Conservation (phyloP, 2,113 vertebrate species). For the Carassius carassius region DNA sequence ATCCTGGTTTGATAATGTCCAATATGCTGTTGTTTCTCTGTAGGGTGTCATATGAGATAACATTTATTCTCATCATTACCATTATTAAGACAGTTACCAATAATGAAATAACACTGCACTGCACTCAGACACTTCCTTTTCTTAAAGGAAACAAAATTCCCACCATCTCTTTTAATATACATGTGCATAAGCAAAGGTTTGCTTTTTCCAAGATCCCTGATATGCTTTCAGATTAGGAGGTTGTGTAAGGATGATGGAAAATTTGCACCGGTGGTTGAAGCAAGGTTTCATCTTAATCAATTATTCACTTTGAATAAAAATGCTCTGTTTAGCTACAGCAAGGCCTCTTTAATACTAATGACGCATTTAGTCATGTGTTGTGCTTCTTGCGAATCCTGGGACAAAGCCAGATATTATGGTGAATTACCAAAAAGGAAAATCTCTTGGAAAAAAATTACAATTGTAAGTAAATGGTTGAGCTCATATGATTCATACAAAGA, state of each 20-base stretch:
- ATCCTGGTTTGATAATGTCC: too few species aligned
- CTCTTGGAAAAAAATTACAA: neutral
- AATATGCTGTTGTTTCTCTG: too few species aligned
- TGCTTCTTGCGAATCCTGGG: neutral
- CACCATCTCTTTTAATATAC: neutral
- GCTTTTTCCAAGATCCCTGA: neutral
- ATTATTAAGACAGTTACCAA: neutral
- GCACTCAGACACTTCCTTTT: neutral
- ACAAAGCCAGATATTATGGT: neutral
- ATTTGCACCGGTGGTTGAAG: conserved; percentile 14
- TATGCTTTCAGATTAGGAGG: neutral
- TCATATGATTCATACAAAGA: neutral
- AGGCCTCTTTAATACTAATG: neutral
- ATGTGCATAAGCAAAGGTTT: neutral
- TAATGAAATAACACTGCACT: neutral
- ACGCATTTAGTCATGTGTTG: conserved; percentile 35
- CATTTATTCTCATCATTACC: neutral
- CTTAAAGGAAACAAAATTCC: neutral
- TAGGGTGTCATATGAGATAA: too few species aligned
- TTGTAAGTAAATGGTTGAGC: neutral
- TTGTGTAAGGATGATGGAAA: neutral
- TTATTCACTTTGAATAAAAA: conserved; percentile 29
- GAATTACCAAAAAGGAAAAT: neutral
- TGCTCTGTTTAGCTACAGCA: conserved; percentile 2
- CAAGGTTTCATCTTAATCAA: conserved; percentile 23